Evolutionary conservation across 2,888 invertebrate genomes (phyloP).

Genomic region (Oeneis ivallda): DNA sequence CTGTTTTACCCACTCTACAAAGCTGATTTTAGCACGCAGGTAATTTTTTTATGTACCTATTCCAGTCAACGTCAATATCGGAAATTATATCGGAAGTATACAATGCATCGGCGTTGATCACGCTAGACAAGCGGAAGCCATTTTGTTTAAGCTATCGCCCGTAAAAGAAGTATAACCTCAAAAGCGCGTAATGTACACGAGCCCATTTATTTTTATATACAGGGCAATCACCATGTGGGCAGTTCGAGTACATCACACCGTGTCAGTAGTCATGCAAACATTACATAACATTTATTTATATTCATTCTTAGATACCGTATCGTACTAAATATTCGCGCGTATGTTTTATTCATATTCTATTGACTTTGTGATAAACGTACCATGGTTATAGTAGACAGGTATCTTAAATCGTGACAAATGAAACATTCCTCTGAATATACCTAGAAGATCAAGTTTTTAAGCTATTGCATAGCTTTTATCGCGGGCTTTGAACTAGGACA

Average conservation of each 20-base stretch:
- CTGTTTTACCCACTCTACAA: too few species aligned
- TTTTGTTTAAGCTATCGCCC: neutral
- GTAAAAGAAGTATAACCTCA: conserved; percentile 5
- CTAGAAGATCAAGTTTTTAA: neutral
- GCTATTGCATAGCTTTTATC: too few species aligned
- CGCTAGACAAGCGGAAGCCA: neutral
- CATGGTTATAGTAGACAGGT: neutral
- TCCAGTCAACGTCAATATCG: too few species aligned
- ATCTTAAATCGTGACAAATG: neutral
- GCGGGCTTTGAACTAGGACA: too few species aligned
- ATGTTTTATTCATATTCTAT: conserved; percentile 27
- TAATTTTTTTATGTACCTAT: too few species aligned
- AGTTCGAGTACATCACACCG: conserved; percentile 8
- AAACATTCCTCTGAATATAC: neutral
- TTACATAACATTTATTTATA: conserved; percentile 28
- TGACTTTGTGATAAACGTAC: conserved; percentile 11
- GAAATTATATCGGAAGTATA: too few species aligned
- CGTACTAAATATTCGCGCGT: conserved; percentile 17
- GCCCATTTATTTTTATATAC: neutral
- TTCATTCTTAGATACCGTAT: conserved; percentile 9
- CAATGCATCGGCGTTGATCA: too few species aligned
- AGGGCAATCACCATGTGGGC: neutral
- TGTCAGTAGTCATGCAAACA: conserved; percentile 39
- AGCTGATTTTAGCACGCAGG: too few species aligned
- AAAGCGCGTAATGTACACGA: neutral